Conservation (phyloP, 1,140 invertebrate species). For the Chrysomallon squamiferum region DNA sequence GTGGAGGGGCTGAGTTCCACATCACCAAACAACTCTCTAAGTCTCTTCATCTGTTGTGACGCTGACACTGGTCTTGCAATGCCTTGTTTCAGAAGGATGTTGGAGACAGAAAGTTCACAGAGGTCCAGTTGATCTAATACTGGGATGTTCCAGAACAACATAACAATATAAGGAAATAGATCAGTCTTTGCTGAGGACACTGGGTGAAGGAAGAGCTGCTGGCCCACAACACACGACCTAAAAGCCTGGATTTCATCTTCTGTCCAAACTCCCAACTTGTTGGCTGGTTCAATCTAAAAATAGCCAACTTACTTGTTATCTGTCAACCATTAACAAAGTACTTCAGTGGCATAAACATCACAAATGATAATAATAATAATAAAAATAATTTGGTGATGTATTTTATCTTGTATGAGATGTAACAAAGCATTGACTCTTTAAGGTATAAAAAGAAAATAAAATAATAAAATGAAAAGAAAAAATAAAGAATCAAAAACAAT, state of each 20-base stretch:
- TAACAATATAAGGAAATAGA: constrained; percentile 12
- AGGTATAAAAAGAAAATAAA: too few relatives aligned
- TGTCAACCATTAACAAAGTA: neutral
- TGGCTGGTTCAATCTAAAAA: constrained; percentile 28
- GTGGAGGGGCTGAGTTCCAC: too few relatives aligned
- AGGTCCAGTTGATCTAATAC: neutral
- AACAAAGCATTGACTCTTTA: too few relatives aligned
- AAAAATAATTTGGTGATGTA: too few relatives aligned
- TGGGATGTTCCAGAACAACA: constrained; percentile 20
- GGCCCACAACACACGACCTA: constrained; percentile 8
- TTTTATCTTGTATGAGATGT: too few relatives aligned
- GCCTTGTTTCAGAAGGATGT: constrained; percentile 7
- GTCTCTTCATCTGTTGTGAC: neutral
- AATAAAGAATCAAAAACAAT: too few relatives aligned
- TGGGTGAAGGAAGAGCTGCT: constrained; percentile 20
- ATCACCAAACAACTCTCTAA: neutral
- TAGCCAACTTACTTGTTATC: neutral
- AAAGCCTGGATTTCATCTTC: constrained; percentile 26
- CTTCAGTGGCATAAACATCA: too few relatives aligned
- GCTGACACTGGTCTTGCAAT: constrained; percentile 1
- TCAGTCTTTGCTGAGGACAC: neutral
- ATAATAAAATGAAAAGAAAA: too few relatives aligned
- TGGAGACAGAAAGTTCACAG: neutral
- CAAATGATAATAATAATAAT: too few relatives aligned
- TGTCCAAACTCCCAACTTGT: constrained; percentile 32